These are phyloP conservation scores for Sebastes trivittatus DNA, from an alignment of 2,797 vertebrate genomes.

Conservation along the genomic window DNA sequence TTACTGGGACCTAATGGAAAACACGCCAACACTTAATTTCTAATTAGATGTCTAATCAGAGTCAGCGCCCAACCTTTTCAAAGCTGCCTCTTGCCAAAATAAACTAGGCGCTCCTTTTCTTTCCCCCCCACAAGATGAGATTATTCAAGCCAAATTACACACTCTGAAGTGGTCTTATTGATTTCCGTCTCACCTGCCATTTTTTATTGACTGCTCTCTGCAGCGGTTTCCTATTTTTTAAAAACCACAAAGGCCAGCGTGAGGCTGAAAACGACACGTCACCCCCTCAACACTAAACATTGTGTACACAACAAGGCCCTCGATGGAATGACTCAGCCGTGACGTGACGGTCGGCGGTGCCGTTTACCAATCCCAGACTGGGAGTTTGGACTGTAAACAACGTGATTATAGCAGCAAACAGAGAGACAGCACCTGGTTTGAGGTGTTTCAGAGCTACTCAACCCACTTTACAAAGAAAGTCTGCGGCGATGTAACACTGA, in stretches of 20 bases:
- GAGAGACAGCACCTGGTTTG: conserved; percentile 3
- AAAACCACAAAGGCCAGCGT: neutral
- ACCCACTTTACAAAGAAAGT: conserved; percentile 7
- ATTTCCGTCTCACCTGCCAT: conserved; percentile 66
- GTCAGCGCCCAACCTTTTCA: conserved; percentile 57
- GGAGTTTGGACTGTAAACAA: conserved; percentile 16
- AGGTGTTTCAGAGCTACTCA: conserved; percentile 2
- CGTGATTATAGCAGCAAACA: neutral
- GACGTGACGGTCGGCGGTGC: neutral
- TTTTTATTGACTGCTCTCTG: conserved; percentile 60
- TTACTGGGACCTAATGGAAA: conserved; percentile 68
- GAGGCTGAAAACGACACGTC: conserved; percentile 14
- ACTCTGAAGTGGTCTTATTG: conserved; percentile 64
- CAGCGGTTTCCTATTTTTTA: conserved; percentile 38
- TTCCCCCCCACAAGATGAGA: neutral
- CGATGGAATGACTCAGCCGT: neutral
- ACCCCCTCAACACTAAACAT: neutral
- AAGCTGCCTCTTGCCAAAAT: conserved; percentile 48
- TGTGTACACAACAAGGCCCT: neutral
- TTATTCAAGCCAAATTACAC: conserved; percentile 63
- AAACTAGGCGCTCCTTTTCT: conserved; percentile 29
- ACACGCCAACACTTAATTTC: conserved; percentile 71
- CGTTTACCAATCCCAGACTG: neutral
- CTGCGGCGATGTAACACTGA: neutral
- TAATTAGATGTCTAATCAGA: conserved; percentile 76